A percentile compares a stretch with the other conserved stretches of the same genome.
Evolutionary conservation across 2,797 vertebrate genomes (phyloP).

Genomic region (Gadopsis marmoratus): DNA sequence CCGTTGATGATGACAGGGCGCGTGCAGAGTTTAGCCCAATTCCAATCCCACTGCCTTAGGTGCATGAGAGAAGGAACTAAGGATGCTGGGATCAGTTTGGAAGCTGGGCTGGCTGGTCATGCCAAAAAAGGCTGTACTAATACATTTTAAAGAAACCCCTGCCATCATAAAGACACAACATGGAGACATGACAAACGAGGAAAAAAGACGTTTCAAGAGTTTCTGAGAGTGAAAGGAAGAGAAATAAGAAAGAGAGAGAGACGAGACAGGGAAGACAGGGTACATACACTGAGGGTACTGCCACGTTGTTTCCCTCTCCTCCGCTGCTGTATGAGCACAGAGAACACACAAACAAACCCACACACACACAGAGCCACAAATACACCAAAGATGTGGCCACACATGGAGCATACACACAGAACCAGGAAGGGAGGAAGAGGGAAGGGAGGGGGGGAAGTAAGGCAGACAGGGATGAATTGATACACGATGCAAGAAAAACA

Average conservation of each 20-base stretch:
- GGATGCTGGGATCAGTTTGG: slow-evolving; percentile 43
- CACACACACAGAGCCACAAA: slow-evolving; percentile 66
- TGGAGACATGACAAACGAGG: slow-evolving; percentile 42
- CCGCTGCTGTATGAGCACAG: slow-evolving; percentile 89
- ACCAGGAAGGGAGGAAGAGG: slow-evolving; percentile 34
- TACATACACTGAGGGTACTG: slow-evolving; percentile 97
- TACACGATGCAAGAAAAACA: slow-evolving; percentile 39
- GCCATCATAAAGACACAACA: slow-evolving; percentile 40
- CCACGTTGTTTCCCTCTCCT: slow-evolving; percentile 95
- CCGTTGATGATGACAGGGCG: slow-evolving; percentile 28
- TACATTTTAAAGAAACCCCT: slow-evolving; percentile 26
- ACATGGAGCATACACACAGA: slow-evolving; percentile 56
- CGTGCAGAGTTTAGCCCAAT: slow-evolving; percentile 61
- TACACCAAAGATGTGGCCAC: slow-evolving; percentile 66
- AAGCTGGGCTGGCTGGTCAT: slow-evolving; percentile 60
- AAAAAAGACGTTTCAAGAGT: slow-evolving; percentile 4
- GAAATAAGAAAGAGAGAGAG: slow-evolving; percentile 28
- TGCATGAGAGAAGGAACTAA: slow-evolving; percentile 27
- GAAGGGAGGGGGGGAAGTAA: slow-evolving; percentile 16
- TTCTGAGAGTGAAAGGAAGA: slow-evolving; percentile 18
- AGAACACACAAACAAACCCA: slow-evolving; percentile 76
- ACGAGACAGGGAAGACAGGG: slow-evolving; percentile 77
- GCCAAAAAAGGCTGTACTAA: slow-evolving; percentile 29
- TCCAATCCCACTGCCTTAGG: slow-evolving; percentile 44
- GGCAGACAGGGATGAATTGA: slow-evolving; percentile 51